Base-by-base conservation (phyloP, 30 jellyfish, hydroid and myxozoan species). In the Pelagia noctiluca region DNA sequence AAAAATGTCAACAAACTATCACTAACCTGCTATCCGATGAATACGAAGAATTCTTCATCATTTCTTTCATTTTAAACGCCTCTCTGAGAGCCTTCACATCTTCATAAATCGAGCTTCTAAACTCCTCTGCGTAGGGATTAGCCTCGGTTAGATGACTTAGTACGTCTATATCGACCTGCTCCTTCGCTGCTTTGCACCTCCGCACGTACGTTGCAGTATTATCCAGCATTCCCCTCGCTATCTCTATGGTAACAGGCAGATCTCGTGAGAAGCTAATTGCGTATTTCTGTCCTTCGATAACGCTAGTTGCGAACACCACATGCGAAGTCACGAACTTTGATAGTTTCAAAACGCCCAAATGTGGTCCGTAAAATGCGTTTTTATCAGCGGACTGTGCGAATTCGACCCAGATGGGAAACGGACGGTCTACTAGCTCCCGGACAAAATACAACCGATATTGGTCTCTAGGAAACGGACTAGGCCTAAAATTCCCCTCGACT, bases 221-320 rank as follows among this genome's bases (percentile, higher is more conserved):
- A 36, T 78, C 90, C 29, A 76, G 32, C 72, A 63, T 35, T 50
- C 94, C 96, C 28, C 82, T 52, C 49, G 98, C 93, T 29, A 85
- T 83, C 38, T 84, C 88, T 19, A 91, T 73, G 0, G 96, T 91
- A 48, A 91, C 90, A 0, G 98, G 98, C 49, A 91, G 68, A 29
- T 87, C 95, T 36, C 94, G 90, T 37, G 98, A 85, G 38, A 91
- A 91, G 3, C 96, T 75, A 63, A 91, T 84, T 7, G 98, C 96
- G 35, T 76, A 81, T 75, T 94, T 85, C 18, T 38, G 70, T 4
- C 96, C 94, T 11, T 79, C 96, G 16, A 85, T 74, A 23, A 62
- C 83, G 16, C 94, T 57, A 19, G 98, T 84, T 5, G 98, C 90
- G 32, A 60, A 80, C 19, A 91, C 89, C 13, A 88, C 80, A 71